phyloP scores from a whole-genome alignment of 2,797 vertebrate species.

The Selene dorsalis region DNA sequence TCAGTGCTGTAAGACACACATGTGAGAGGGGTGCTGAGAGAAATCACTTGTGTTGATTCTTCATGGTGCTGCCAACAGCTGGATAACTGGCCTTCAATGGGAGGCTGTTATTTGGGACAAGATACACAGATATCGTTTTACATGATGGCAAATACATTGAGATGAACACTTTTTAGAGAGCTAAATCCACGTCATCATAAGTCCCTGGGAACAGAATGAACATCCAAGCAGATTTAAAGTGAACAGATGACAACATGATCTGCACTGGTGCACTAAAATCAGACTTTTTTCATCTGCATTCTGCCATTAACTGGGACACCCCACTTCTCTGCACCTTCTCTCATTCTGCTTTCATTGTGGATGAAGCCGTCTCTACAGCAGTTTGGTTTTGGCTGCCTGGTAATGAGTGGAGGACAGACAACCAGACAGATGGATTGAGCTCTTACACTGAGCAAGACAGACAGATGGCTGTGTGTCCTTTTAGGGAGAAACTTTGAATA shows the following conservation, averaged over 20 bases:
- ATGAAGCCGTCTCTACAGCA: slow-evolving; percentile 56
- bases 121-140: slow-evolving; percentile 69
- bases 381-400: slow-evolving; percentile 54
- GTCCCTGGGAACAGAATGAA: slow-evolving; percentile 62
- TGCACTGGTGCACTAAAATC: slow-evolving; percentile 61
- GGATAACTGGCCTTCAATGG: slow-evolving; percentile 57
- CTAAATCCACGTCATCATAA: slow-evolving; percentile 42
- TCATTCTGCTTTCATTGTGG: slow-evolving; percentile 51
- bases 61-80: slow-evolving; percentile 74
- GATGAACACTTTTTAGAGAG: slow-evolving; percentile 49
- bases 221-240: slow-evolving; percentile 47
- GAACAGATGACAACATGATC: slow-evolving; percentile 74
- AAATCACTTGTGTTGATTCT: slow-evolving; percentile 77
- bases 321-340: slow-evolving; percentile 47
- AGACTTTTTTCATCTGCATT: slow-evolving; percentile 61
- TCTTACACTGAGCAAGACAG: slow-evolving; percentile 60
- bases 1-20: slow-evolving; percentile 45
- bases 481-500: slow-evolving; percentile 70
- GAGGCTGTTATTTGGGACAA: slow-evolving; percentile 42
- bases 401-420: slow-evolving; percentile 58
- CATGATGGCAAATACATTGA: slow-evolving; percentile 56
- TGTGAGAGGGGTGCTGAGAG: slow-evolving; percentile 57
- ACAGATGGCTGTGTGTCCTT: slow-evolving; percentile 68
- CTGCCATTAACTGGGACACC: slow-evolving; percentile 52
- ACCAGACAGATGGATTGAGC: slow-evolving; percentile 65